Percentiles rank a stretch among this genome's conserved stretches.
Conservation (phyloP, 2,888 invertebrate species). For the Pediacus dermestoides region DNA sequence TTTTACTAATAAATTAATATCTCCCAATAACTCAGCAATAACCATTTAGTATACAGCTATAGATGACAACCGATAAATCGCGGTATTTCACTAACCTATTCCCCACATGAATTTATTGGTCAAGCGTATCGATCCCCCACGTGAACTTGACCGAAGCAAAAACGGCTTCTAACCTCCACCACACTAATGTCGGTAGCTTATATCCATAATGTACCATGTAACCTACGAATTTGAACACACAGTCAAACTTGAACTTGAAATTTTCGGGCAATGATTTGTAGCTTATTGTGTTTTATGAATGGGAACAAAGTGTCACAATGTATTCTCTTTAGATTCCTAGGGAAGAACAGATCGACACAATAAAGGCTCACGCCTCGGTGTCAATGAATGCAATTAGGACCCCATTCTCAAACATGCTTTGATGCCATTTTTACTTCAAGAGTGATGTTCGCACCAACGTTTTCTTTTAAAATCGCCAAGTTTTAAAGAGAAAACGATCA, state of each 20-base stretch:
- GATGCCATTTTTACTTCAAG: conserved; percentile 16
- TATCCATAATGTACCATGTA: too few species aligned
- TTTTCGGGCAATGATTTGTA: conserved; percentile 37
- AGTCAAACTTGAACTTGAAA: conserved; percentile 32
- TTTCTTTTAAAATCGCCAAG: too few species aligned
- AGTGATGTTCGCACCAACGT: conserved; percentile 17
- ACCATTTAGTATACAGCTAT: too few species aligned
- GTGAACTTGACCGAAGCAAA: conserved; percentile 21
- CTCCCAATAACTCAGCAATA: too few species aligned
- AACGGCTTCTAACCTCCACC: conserved; percentile 19
- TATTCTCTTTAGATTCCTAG: conserved; percentile 35
- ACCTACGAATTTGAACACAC: too few species aligned
- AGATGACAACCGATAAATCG: conserved; percentile 33
- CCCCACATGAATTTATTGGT: conserved; percentile 23
- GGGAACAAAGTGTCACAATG: conserved; percentile 43
- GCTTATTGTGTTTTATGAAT: conserved; percentile 40
- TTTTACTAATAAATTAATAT: too few species aligned
- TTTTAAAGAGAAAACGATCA: too few species aligned
- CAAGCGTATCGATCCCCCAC: conserved; percentile 33
- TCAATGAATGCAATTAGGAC: conserved; percentile 50
- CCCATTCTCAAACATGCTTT: too few species aligned
- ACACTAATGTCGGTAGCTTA: conserved; percentile 18
- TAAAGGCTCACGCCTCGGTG: conserved; percentile 45
- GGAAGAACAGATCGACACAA: conserved; percentile 30
- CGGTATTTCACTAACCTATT: conserved; percentile 24